A percentile compares a stretch with the other conserved stretches of the same genome.
Evolutionary conservation across 2,797 vertebrate genomes (phyloP).

Genomic region (Chiloscyllium punctatum): DNA sequence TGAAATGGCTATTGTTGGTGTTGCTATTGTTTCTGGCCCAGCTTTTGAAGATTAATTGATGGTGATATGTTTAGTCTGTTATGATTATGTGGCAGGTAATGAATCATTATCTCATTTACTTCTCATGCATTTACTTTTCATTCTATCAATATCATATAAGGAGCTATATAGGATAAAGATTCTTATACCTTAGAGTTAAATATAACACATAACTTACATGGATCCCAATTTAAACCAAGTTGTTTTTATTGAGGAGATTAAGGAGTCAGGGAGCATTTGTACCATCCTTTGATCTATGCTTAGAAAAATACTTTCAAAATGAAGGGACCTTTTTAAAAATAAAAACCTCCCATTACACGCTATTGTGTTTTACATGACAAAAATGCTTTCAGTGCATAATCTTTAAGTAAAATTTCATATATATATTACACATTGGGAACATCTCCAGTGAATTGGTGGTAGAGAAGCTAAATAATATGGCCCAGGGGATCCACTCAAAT

Average conservation of each 20-base stretch:
- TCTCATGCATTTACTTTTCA: background rate
- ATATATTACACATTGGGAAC: background rate
- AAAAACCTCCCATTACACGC: background rate
- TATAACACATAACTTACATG: background rate
- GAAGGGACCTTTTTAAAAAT: background rate
- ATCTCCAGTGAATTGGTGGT: background rate
- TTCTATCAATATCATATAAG: background rate
- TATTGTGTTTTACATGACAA: background rate
- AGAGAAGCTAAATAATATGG: background rate
- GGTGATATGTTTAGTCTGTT: too few relatives aligned
- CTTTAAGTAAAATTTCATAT: background rate
- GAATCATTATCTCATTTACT: too few relatives aligned
- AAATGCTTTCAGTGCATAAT: background rate
- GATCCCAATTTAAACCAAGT: background rate
- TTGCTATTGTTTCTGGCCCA: too few relatives aligned
- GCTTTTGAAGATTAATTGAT: too few relatives aligned
- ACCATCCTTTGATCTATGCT: background rate
- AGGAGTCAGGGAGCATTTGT: background rate
- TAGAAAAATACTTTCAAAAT: background rate
- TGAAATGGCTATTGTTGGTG: too few relatives aligned
- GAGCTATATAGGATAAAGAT: background rate
- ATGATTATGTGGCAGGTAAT: too few relatives aligned
- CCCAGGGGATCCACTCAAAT: background rate
- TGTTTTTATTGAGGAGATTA: background rate
- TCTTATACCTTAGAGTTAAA: background rate